phyloP scores from a whole-genome alignment of 2,888 invertebrate species.

The Chromoteleia sp. region DNA sequence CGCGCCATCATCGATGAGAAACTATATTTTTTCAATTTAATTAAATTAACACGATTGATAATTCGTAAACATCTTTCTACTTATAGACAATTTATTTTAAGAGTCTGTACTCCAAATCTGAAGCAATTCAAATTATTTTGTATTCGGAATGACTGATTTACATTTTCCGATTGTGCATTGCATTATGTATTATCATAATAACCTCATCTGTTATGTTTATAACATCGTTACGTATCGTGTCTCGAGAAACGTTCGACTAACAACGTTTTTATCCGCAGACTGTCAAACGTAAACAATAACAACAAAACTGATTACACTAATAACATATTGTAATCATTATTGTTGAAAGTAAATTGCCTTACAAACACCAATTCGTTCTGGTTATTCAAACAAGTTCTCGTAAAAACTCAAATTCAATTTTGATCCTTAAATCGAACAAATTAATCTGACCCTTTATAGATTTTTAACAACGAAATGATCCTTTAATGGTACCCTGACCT shows the following conservation, averaged over 20 bases:
- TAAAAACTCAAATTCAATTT: not conserved
- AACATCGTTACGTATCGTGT: constrained; percentile 10
- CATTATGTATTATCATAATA: constrained; percentile 20
- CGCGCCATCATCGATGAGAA: too few relatives aligned
- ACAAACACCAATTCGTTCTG: not conserved
- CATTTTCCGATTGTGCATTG: constrained; percentile 16
- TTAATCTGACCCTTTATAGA: too few relatives aligned
- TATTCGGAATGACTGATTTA: not conserved
- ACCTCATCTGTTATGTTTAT: constrained; percentile 10
- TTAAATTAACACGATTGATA: too few relatives aligned
- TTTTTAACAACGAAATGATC: too few relatives aligned
- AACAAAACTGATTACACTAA: constrained; percentile 5
- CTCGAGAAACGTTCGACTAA: constrained; percentile 5
- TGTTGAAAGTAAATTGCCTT: not conserved
- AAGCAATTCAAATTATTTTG: not conserved
- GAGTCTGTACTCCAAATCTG: not conserved
- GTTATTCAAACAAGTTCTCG: not conserved
- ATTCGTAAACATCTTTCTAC: too few relatives aligned
- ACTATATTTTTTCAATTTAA: too few relatives aligned
- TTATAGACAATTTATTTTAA: too few relatives aligned
- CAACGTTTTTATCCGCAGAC: not conserved
- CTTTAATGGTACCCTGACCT: constrained; percentile 35
- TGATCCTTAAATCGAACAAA: not conserved
- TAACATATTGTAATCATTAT: constrained; percentile 7
- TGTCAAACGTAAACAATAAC: constrained; percentile 2